Evolutionary conservation across 2,797 vertebrate genomes (phyloP), one percentile per base, ranked within the genome.

Genomic region (Chrysolophus pictus): DNA sequence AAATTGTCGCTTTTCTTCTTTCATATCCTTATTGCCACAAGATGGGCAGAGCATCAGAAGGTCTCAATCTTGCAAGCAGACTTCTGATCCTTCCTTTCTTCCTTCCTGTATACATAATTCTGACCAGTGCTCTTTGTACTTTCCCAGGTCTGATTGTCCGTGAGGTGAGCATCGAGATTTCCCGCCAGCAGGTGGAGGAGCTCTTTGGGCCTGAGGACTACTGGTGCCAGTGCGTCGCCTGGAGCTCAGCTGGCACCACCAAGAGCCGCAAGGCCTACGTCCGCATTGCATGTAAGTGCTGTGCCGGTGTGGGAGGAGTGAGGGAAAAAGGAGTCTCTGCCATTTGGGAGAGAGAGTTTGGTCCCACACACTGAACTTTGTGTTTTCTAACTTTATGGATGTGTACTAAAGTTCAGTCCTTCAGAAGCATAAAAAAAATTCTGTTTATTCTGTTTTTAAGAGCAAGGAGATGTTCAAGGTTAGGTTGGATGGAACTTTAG

Each of bases 151-250:
- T 99, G 95, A 99, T 99, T 44, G 99, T 99, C 76, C 98, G 99
- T 47, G 99, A 99, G 97, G 99, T 99, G 49, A 99, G 99, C 97
- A 99, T 99, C 33, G 99, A 99, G 98, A 99, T 99, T 95, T 99
- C 99, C 3, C 98, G 99, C n/a, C 99, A 99, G 97, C 99, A 99
- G 93, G 99, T 99, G 37, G 99, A 99, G 97, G 99, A 99, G 92
- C 98, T 99, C 59, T 99, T 99, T 4, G 99, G 99, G 22, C 98
- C 99, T 0, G 99, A 99, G 96, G 99, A 99, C 96, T 99, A 99
- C 97, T 99, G 99, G 99, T 99, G 99, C 97, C 99, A 99, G 97
- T 99, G 99, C 69, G 99, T 99, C 55, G 99, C 99, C 95, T 99
- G 99, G 99, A 99, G 99, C 97, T 99, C 99, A 0, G 99, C 99